Conservation (phyloP, 2,888 invertebrate species). For the Eristalinus aeneus region DNA sequence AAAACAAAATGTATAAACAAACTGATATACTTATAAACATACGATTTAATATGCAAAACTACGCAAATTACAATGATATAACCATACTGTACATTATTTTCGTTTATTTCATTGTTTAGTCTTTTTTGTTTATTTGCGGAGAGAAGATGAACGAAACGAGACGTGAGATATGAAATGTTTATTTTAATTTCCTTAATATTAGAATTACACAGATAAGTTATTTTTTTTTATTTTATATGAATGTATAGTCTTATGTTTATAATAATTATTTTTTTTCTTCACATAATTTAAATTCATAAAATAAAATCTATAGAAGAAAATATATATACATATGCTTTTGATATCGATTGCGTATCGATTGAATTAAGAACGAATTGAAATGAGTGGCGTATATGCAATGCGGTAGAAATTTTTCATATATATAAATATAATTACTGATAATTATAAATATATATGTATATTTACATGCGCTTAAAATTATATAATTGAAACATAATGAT, state of each 20-base stretch:
- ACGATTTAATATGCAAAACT: constrained; percentile 3
- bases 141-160: neutral
- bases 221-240: constrained; percentile 40
- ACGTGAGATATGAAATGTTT: constrained; percentile 25
- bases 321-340: constrained; percentile 44
- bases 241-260: constrained; percentile 37
- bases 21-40: constrained; percentile 13
- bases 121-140: neutral
- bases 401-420: constrained; percentile 30
- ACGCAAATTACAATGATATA: constrained; percentile 29
- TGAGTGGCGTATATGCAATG: constrained; percentile 33
- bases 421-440: constrained; percentile 68
- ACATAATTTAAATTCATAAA: constrained; percentile 62
- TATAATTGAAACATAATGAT: constrained; percentile 51
- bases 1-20: constrained; percentile 50
- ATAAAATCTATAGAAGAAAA: constrained; percentile 29
- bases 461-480: constrained; percentile 51
- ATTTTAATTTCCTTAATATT: constrained; percentile 65
- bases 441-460: constrained; percentile 57
- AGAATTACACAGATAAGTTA: constrained; percentile 56
- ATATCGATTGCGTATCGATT: constrained; percentile 53
- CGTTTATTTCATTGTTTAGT: constrained; percentile 27
- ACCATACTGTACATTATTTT: constrained; percentile 62
- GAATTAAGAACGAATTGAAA: constrained; percentile 26
- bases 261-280: constrained; percentile 34